These are phyloP conservation scores for Ptilodon capucinus DNA, from an alignment of 2,888 invertebrate genomes.

Conservation along the genomic window DNA sequence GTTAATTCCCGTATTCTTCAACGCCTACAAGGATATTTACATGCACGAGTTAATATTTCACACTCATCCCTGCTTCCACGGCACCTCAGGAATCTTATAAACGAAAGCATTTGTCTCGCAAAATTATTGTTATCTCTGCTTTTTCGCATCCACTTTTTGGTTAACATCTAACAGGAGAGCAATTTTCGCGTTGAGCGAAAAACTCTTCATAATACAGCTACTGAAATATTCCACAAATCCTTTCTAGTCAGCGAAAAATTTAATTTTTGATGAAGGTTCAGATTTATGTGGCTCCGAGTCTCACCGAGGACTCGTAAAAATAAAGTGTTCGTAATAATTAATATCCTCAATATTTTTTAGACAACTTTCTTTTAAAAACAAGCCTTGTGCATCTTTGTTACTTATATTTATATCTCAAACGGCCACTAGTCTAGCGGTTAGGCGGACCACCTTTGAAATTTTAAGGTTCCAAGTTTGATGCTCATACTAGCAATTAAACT, in stretches of 20 bases:
- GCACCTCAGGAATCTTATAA: constrained; percentile 3
- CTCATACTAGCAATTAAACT: no score
- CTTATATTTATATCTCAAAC: no score
- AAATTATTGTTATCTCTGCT: constrained; percentile 1
- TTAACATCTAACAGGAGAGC: constrained; percentile 7
- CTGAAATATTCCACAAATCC: constrained; percentile 28
- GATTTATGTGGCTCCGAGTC: constrained; percentile 20
- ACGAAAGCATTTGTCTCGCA: constrained; percentile 1
- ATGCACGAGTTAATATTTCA: constrained; percentile 9
- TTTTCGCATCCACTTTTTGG: constrained; percentile 6
- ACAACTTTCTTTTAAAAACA: background rate
- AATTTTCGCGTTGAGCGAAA: constrained; percentile 21
- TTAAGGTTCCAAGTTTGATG: no score
- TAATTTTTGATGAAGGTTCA: constrained; percentile 29
- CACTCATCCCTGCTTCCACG: constrained; percentile 1
- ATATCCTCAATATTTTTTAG: constrained; percentile 1
- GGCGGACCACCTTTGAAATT: no score
- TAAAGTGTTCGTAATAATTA: constrained; percentile 7
- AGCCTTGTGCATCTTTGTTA: no score
- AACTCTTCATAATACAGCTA: constrained; percentile 16
- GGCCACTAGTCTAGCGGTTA: no score
- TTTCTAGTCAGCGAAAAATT: constrained; percentile 25
- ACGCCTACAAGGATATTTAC: constrained; percentile 7
- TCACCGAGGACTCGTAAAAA: constrained; percentile 6
- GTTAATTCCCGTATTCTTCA: background rate